phyloP scores from a whole-genome alignment of 1,140 invertebrate species.

The Hylaeus anthracinus region DNA sequence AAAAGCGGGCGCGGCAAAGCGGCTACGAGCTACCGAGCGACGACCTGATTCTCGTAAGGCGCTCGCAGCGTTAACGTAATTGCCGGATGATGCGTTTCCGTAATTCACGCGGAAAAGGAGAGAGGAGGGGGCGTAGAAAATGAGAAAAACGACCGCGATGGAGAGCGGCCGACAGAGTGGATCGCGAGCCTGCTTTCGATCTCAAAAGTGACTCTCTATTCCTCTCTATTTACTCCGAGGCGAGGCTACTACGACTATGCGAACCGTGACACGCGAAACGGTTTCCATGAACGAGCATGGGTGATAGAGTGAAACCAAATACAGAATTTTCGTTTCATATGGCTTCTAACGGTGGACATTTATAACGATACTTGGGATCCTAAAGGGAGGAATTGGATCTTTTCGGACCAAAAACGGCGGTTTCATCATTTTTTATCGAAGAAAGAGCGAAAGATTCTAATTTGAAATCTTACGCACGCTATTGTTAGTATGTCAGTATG shows the following conservation, averaged over 20 bases:
- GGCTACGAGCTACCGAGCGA: too few species aligned
- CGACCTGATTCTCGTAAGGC: constrained; percentile 41
- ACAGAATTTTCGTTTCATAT: too few species aligned
- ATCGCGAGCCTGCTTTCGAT: constrained; percentile 32
- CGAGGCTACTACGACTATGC: neutral
- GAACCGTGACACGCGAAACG: neutral
- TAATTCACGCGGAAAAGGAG: constrained; percentile 13
- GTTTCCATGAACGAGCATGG: too few species aligned
- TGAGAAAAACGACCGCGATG: neutral
- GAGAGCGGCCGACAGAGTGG: neutral
- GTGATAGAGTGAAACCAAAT: too few species aligned
- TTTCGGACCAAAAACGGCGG: too few species aligned
- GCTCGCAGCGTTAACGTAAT: constrained; percentile 23
- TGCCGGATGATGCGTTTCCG: constrained; percentile 46
- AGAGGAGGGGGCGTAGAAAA: neutral
- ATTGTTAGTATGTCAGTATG: too few species aligned
- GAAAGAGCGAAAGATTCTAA: too few species aligned
- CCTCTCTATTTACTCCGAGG: neutral
- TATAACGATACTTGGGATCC: too few species aligned
- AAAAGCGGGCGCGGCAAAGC: neutral
- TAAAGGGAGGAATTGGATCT: too few species aligned
- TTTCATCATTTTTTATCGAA: too few species aligned
- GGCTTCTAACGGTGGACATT: too few species aligned
- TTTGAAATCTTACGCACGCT: too few species aligned
- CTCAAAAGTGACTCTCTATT: neutral